Evolutionary conservation across 2,888 invertebrate species (phyloP).

Genomic region (Phaonia tiefii): DNA sequence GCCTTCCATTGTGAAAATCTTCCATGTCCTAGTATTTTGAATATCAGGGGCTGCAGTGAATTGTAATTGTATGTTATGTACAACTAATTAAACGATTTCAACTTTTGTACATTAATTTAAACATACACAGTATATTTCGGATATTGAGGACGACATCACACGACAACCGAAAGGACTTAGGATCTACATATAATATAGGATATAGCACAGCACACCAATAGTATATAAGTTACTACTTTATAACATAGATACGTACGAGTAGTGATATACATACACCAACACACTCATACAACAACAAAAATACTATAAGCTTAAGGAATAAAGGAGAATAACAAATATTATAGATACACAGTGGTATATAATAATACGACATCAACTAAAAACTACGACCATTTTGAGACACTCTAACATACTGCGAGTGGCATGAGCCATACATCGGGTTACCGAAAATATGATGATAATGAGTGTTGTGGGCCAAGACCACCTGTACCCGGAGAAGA

Average conservation of each 20-base stretch:
- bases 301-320: conserved; percentile 1
- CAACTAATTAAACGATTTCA: conserved; percentile 53
- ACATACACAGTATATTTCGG: conserved; percentile 49
- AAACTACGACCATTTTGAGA: conserved; percentile 8
- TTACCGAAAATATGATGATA: conserved; percentile 80
- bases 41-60: conserved; percentile 78
- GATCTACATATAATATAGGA: conserved; percentile 19
- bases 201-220: conserved; percentile 6
- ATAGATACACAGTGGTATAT: no score
- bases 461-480: conserved; percentile 84
- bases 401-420: conserved; percentile 70
- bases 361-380: background rate
- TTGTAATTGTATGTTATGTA: conserved; percentile 70
- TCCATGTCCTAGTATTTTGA: conserved; percentile 78
- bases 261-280: background rate
- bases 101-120: conserved; percentile 48
- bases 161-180: background rate
- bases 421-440: conserved; percentile 81
- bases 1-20: conserved; percentile 80
- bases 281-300: background rate
- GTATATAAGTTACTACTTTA: conserved; percentile 25
- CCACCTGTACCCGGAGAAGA: conserved; percentile 91
- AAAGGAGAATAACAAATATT: conserved; percentile 30
- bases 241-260: background rate
- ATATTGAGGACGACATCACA: conserved; percentile 33